phyloP scores from a whole-genome alignment of 1,140 invertebrate species.

The Drosophila melanogaster region DNA sequence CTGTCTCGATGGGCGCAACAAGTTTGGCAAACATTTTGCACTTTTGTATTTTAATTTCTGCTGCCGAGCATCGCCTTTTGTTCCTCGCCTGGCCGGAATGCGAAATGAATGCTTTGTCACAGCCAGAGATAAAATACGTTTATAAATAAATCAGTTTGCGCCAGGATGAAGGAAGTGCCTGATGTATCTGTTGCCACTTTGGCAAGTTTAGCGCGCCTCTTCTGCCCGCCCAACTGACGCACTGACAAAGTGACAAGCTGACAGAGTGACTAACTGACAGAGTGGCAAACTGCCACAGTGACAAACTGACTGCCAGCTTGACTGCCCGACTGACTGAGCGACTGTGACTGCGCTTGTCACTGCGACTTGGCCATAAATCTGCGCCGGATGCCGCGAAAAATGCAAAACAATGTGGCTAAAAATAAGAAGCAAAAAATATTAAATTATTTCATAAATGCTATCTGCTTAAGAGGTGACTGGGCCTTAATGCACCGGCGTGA shows the following conservation, averaged over 20 bases:
- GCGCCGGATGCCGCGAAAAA: constrained; percentile 11
- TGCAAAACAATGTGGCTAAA: not conserved
- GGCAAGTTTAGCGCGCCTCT: constrained; percentile 39
- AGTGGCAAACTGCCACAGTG: constrained; percentile 23
- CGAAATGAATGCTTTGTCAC: constrained; percentile 61
- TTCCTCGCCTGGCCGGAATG: constrained; percentile 55
- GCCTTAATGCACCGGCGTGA: constrained; percentile 37
- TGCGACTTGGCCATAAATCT: constrained; percentile 43
- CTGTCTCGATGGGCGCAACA: constrained; percentile 53
- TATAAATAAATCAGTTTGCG: constrained; percentile 78
- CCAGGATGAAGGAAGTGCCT: constrained; percentile 67
- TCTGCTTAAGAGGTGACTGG: constrained; percentile 2
- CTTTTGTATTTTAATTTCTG: constrained; percentile 66
- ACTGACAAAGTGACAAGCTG: constrained; percentile 17
- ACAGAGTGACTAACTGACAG: constrained; percentile 13
- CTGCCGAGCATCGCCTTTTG: constrained; percentile 34
- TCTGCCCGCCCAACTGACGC: constrained; percentile 12
- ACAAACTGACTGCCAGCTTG: constrained; percentile 24
- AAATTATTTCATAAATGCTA: constrained; percentile 13
- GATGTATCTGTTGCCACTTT: constrained; percentile 36
- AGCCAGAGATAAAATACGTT: constrained; percentile 74
- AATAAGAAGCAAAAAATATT: not conserved
- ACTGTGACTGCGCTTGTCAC: constrained; percentile 59
- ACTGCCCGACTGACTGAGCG: constrained; percentile 34
- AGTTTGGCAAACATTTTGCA: constrained; percentile 75